phyloP scores from a whole-genome alignment of 2,888 invertebrate species.

The Hanleya hanleyi region DNA sequence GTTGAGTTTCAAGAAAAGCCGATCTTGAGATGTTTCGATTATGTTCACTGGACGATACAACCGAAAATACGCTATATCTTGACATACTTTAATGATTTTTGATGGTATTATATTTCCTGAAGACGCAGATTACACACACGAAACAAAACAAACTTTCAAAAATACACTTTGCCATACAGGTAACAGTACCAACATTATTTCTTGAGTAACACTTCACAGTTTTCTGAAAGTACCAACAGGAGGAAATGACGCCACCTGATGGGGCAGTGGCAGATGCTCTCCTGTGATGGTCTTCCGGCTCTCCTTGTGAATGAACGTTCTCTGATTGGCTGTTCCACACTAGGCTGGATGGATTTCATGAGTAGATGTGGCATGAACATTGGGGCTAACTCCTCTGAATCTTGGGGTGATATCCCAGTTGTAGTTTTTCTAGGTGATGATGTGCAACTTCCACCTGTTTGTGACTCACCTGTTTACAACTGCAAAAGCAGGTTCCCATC shows the following conservation, averaged over 20 bases:
- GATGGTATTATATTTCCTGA: too few species aligned
- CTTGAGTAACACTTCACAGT: conserved; percentile 36
- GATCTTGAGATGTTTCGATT: too few species aligned
- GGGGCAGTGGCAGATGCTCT: conserved; percentile 18
- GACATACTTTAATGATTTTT: too few species aligned
- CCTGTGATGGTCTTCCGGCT: conserved; percentile 25
- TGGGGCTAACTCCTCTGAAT: background rate
- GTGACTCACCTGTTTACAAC: too few species aligned
- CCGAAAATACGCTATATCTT: too few species aligned
- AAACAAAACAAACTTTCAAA: too few species aligned
- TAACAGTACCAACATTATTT: conserved; percentile 43
- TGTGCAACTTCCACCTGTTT: too few species aligned
- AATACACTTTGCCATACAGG: conserved; percentile 44
- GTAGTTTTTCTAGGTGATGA: too few species aligned
- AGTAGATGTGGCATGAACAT: conserved; percentile 20
- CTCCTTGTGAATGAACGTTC: conserved; percentile 42
- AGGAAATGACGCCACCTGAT: conserved; percentile 38
- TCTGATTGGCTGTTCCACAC: conserved; percentile 14
- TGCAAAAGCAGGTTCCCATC: too few species aligned
- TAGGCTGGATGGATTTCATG: conserved; percentile 36
- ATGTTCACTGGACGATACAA: too few species aligned
- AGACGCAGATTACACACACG: too few species aligned
- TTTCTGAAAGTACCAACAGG: conserved; percentile 40
- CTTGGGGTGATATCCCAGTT: conserved; percentile 42
- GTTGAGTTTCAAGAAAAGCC: too few species aligned